A percentile compares a stretch with the other conserved stretches of the same genome.
phyloP scores from a whole-genome alignment of 2,888 invertebrate species.

The Stenoptilia bipunctidactyla region DNA sequence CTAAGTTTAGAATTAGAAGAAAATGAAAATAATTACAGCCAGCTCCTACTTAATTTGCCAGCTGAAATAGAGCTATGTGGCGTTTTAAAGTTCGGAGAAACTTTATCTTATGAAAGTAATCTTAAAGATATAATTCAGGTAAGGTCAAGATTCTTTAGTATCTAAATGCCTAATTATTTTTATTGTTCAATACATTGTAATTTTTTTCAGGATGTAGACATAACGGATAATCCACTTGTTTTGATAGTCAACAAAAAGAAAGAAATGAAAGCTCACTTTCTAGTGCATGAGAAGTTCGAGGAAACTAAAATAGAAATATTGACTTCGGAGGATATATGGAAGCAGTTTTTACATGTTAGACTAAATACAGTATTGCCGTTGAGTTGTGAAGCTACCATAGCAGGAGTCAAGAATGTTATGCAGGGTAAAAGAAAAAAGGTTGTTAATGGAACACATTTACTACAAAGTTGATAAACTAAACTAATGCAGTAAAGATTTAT shows the following conservation, averaged over 20 bases:
- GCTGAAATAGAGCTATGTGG: constrained; percentile 85
- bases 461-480: not conserved
- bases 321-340: constrained; percentile 73
- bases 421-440: constrained; percentile 76
- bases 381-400: constrained; percentile 70
- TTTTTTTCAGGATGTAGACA: constrained; percentile 74
- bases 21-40: constrained; percentile 59
- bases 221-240: constrained; percentile 84
- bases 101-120: constrained; percentile 70
- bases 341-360: constrained; percentile 79
- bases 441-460: constrained; percentile 13
- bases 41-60: constrained; percentile 76
- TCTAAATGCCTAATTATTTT: not conserved
- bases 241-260: constrained; percentile 66
- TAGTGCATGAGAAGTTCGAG: constrained; percentile 80
- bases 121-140: constrained; percentile 73
- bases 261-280: constrained; percentile 75
- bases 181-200: not conserved
- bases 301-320: constrained; percentile 75
- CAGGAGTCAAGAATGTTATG: constrained; percentile 74
- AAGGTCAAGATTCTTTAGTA: constrained; percentile 8
- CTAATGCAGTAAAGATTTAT: not conserved
- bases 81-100: constrained; percentile 75
- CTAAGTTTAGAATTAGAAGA: constrained; percentile 76
- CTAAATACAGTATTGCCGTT: constrained; percentile 76